These are phyloP conservation scores for Odocoileus hemionus DNA, from an alignment of 2,113 vertebrate species.

Conservation along the genomic window DNA sequence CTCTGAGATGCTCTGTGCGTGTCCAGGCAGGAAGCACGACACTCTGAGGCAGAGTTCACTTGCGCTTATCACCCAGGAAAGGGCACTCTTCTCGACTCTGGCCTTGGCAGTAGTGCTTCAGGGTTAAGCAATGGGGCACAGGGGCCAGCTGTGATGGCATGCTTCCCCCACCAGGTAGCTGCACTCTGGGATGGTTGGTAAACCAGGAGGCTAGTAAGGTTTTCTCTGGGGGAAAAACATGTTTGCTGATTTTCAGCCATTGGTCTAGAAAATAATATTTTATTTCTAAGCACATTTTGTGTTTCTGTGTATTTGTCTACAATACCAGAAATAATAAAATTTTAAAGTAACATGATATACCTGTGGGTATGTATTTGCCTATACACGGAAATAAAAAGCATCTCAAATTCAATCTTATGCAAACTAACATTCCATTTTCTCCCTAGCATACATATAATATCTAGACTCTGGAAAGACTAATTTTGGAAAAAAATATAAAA, in stretches of 20 bases:
- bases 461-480: neutral
- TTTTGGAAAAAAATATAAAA: neutral
- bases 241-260: constrained; percentile 14
- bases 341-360: neutral
- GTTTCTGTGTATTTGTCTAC: neutral
- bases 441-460: neutral
- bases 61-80: neutral
- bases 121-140: neutral
- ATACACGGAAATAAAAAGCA: neutral
- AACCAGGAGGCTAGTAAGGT: neutral
- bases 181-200: neutral
- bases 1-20: neutral
- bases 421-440: constrained; percentile 22
- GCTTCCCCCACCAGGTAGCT: neutral
- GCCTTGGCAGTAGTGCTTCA: neutral
- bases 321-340: neutral
- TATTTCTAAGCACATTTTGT: neutral
- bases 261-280: constrained; percentile 5
- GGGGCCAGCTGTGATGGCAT: neutral
- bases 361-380: neutral
- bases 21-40: neutral
- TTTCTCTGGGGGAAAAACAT: no score
- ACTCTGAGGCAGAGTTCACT: neutral
- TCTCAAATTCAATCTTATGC: neutral
- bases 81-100: neutral